Evolutionary conservation across 2,888 invertebrate genomes (phyloP).

Genomic region (Timema cristinae): DNA sequence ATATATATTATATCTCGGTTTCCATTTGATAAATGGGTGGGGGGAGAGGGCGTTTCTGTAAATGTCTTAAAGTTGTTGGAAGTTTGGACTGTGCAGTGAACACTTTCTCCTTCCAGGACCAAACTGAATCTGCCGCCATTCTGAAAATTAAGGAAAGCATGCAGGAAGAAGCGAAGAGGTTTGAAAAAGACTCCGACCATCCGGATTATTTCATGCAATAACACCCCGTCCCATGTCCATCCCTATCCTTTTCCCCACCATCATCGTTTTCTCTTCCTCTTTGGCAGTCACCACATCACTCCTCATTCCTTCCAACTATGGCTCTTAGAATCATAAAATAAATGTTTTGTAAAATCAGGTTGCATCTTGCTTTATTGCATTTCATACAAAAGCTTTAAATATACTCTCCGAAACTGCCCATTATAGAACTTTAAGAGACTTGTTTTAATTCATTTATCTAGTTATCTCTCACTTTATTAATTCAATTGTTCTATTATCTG

Average conservation of each 20-base stretch:
- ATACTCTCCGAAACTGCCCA: not conserved
- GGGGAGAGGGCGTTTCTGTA: conserved; percentile 24
- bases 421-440: conserved; percentile 24
- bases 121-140: conserved; percentile 98
- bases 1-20: conserved; percentile 18
- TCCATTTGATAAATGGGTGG: conserved; percentile 19
- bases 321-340: conserved; percentile 28
- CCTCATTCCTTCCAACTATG: conserved; percentile 23
- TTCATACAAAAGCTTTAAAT: conserved; percentile 14
- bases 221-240: conserved; percentile 39
- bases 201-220: conserved; percentile 98
- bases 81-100: conserved; percentile 35
- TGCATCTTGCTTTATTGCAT: conserved; percentile 29
- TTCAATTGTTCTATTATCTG: not conserved
- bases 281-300: conserved; percentile 26
- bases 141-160: conserved; percentile 99
- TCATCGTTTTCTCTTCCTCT: conserved; percentile 20
- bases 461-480: not conserved
- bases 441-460: conserved; percentile 13
- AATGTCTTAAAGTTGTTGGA: conserved; percentile 30
- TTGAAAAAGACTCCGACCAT: conserved; percentile 96
- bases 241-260: conserved; percentile 23
- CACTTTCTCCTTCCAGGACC: conserved; percentile 52
- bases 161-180: conserved; percentile 99
- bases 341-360: conserved; percentile 33